A percentile compares a stretch with the other conserved stretches of the same genome.
Evolutionary conservation across 2,113 vertebrate species (phyloP).

Genomic region (Salvelinus fontinalis): DNA sequence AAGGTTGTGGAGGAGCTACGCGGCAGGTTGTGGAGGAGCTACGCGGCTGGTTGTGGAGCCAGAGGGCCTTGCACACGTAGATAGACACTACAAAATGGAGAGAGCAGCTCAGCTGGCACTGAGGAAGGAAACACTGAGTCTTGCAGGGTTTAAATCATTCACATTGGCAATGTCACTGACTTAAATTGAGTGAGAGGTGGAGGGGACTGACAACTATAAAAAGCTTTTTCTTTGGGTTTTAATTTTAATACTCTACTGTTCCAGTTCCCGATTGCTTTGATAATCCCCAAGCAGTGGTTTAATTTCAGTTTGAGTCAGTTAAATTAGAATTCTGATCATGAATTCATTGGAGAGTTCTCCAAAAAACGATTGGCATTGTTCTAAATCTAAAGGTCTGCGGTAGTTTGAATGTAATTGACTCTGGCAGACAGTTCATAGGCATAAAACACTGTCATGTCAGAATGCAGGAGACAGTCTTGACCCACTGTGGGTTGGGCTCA

Average conservation of each 20-base stretch:
- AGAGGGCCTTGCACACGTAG: too few species aligned
- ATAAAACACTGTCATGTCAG: neutral
- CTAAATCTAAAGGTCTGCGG: neutral
- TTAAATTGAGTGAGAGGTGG: neutral
- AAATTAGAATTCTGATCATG: neutral
- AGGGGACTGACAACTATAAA: neutral
- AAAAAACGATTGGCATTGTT: neutral
- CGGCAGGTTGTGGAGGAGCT: too few species aligned
- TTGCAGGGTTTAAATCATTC: too few species aligned
- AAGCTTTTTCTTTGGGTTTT: too few species aligned
- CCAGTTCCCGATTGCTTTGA: neutral
- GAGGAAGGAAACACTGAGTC: neutral
- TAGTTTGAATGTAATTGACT: neutral
- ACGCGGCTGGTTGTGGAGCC: too few species aligned
- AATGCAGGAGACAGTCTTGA: neutral
- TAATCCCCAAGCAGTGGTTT: neutral
- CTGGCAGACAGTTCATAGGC: neutral
- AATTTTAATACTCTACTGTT: too few species aligned
- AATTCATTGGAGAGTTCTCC: neutral
- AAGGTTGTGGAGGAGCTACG: too few species aligned
- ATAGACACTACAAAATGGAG: too few species aligned
- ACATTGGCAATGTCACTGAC: neutral
- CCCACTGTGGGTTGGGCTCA: constrained; percentile 14
- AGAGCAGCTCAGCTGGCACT: neutral
- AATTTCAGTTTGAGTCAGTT: neutral